Conservation (phyloP, 2,888 invertebrate species). For the Leuctra nigra region DNA sequence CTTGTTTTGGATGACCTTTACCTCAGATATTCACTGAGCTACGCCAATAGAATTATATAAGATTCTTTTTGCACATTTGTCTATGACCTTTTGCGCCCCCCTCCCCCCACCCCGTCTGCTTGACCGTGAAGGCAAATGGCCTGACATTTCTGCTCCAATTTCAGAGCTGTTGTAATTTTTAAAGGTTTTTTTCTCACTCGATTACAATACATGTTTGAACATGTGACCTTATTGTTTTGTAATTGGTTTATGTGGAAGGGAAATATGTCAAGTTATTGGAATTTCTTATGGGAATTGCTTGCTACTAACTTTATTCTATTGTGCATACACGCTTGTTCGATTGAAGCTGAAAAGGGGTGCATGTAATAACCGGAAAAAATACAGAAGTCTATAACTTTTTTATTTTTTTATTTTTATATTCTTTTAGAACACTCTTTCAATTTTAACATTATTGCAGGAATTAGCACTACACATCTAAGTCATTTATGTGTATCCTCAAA, state of each 20-base stretch:
- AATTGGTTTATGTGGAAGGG: background rate
- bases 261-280: too few relatives aligned
- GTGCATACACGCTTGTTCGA: too few relatives aligned
- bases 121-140: constrained; percentile 22
- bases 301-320: too few relatives aligned
- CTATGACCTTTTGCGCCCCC: constrained; percentile 18
- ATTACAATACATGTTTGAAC: background rate
- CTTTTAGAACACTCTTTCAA: too few relatives aligned
- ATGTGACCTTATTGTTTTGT: constrained; percentile 8
- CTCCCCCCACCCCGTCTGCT: constrained; percentile 11
- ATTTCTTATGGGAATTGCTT: too few relatives aligned
- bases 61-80: constrained; percentile 4
- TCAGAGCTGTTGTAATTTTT: constrained; percentile 5
- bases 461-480: too few relatives aligned
- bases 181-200: constrained; percentile 17
- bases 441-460: too few relatives aligned
- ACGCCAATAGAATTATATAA: background rate
- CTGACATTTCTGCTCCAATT: constrained; percentile 19
- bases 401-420: too few relatives aligned
- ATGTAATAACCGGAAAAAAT: too few relatives aligned
- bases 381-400: too few relatives aligned
- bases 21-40: background rate
- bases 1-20: constrained; percentile 2
- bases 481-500: too few relatives aligned
- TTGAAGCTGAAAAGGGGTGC: too few relatives aligned